Evolutionary conservation across 2,113 vertebrate species (phyloP), one percentile per base, ranked within the genome.

Genomic region (Cairina moschata): DNA sequence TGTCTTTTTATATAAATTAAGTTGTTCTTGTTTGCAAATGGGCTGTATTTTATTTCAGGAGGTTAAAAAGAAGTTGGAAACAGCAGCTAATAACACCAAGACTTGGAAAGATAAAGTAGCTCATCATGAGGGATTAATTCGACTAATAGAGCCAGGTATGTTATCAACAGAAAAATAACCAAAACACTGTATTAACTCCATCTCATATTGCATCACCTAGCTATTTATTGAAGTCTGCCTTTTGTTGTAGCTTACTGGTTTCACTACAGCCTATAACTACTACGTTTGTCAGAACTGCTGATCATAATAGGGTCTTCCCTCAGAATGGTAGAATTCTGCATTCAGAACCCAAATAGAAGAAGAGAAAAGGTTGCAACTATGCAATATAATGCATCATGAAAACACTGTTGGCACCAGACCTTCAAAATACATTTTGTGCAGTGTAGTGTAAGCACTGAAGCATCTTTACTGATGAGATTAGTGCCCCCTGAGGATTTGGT

Each of bases 61-160:
- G 29, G 99, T 99, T 83, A 98, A 98, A 89, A 98, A 98, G 98
- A 99, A 99, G 97, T 97, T 99, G 88, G 99, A 99, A 97, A 97
- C 97, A 3, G 99, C 99, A 59, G 94, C 99, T 42, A 99, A 96
- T 88, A 99, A 98, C 84, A 99, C 99, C 36, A 99, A 97, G 96
- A 99, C 98, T 83, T 99, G 99, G 99, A 99, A 99, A 95, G 99
- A 99, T 97, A 99, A 99, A 97, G 99, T 99, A 95, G 98, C 98
- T 36, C 98, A 99, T 60, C 99, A 99, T 6, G 99, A 99, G 89
- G 99, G 99, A 17, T 94, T 99, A 89, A 98, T 99, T 67, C 98
- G 99, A 32, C 97, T 99, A 96, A 99, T 99, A 95, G 98, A 99
- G 87, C 99, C 99, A 98, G 99, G 99, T 99, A 97, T 86, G 85